phyloP scores from a whole-genome alignment of 2,888 invertebrate genomes.

The Apamea monoglypha region DNA sequence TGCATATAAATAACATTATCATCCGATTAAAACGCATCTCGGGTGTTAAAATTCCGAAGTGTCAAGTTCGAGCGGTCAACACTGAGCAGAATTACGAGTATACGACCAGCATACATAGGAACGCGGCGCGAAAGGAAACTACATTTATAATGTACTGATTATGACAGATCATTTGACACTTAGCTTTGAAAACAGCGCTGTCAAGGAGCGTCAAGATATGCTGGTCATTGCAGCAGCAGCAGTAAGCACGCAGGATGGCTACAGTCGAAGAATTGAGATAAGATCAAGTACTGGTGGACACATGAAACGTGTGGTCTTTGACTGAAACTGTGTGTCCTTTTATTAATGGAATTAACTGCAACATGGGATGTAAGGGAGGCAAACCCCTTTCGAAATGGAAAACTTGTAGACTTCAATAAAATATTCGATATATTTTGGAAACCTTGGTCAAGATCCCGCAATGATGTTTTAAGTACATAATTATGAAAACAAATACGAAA shows the following conservation, averaged over 20 bases:
- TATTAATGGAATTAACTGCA: not conserved
- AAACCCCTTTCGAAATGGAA: not conserved
- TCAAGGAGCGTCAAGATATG: not conserved
- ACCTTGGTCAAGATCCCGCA: not conserved
- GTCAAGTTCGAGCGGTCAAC: slow-evolving; percentile 74
- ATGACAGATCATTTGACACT: slow-evolving; percentile 4
- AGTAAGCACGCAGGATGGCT: slow-evolving; percentile 17
- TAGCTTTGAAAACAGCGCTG: not conserved
- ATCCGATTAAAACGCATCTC: slow-evolving; percentile 70
- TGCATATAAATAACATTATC: slow-evolving; percentile 56
- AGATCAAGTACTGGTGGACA: slow-evolving; percentile 1
- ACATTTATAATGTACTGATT: not conserved
- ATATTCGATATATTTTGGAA: not conserved
- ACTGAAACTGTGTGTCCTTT: too few relatives aligned
- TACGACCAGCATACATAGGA: slow-evolving; percentile 15
- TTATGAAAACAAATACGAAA: not conserved
- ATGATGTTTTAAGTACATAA: not conserved
- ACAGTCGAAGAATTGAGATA: slow-evolving; percentile 21
- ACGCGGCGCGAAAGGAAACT: slow-evolving; percentile 2
- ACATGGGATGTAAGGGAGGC: accelerated
- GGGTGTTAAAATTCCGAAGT: slow-evolving; percentile 78
- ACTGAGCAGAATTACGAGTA: slow-evolving; percentile 61
- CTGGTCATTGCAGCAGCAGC: slow-evolving; percentile 1
- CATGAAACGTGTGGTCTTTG: not conserved
- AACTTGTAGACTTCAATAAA: not conserved